A percentile compares a stretch with the other conserved stretches of the same genome.
Conservation (phyloP, 1,140 invertebrate species). For the Atta cephalotes region DNA sequence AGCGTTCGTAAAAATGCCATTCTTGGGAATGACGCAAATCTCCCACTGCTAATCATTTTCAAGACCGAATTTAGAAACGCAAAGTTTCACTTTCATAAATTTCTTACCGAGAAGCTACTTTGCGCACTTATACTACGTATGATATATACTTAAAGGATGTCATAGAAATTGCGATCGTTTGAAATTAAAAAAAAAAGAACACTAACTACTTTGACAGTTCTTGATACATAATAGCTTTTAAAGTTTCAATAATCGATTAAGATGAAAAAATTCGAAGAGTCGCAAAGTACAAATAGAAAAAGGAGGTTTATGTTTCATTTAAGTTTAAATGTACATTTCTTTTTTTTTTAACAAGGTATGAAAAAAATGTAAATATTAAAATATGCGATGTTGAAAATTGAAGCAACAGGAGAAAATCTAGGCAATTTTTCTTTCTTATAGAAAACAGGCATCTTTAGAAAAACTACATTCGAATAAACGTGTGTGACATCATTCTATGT, state of each 20-base stretch:
- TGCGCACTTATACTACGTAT: background rate
- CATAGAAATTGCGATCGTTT: background rate
- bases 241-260: background rate
- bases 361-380: background rate
- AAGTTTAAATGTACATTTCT: background rate
- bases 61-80: constrained; percentile 39
- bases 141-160: background rate
- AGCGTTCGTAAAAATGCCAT: background rate
- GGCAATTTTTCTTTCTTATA: background rate
- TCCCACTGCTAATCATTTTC: constrained; percentile 22
- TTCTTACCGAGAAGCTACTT: background rate
- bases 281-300: background rate
- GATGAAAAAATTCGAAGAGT: background rate
- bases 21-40: background rate
- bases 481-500: constrained; percentile 3
- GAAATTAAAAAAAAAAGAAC: background rate
- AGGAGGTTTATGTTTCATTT: too few relatives aligned
- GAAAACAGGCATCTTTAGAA: background rate
- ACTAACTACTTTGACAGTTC: background rate
- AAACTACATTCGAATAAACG: background rate
- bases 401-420: background rate
- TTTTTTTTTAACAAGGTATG: background rate
- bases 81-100: constrained; percentile 10
- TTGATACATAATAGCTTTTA: background rate
- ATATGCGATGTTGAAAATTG: background rate